phyloP scores from a whole-genome alignment of 1,140 invertebrate species.

The Drosophila ananassae region DNA sequence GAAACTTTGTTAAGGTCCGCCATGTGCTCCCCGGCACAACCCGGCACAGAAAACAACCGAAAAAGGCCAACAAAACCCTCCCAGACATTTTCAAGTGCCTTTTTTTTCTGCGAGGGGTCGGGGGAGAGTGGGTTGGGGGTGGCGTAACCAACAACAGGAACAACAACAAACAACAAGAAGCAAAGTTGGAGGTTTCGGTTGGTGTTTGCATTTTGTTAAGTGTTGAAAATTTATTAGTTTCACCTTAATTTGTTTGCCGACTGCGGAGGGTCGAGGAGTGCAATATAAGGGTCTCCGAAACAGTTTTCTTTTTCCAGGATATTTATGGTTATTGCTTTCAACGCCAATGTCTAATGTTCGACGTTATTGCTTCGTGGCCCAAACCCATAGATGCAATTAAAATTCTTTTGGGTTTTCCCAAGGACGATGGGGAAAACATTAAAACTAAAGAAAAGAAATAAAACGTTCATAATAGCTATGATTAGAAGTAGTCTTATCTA shows the following conservation, averaged over 20 bases:
- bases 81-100: conserved; percentile 64
- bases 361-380: not conserved
- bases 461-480: not conserved
- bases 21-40: conserved; percentile 50
- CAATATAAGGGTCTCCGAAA: not conserved
- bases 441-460: not conserved
- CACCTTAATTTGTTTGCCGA: conserved; percentile 39
- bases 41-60: conserved; percentile 16
- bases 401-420: not conserved
- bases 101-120: conserved; percentile 3
- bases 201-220: conserved; percentile 54
- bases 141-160: conserved; percentile 24
- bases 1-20: conserved; percentile 75
- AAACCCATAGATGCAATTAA: conserved; percentile 2
- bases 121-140: not conserved
- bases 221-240: conserved; percentile 57
- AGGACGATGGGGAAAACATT: not conserved
- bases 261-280: conserved; percentile 15
- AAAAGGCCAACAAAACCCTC: conserved; percentile 34
- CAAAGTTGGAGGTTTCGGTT: conserved; percentile 34
- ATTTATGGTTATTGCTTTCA: conserved; percentile 44
- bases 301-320: conserved; percentile 21
- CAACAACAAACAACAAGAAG: conserved; percentile 22
- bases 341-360: conserved; percentile 13
- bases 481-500: too few species aligned